phyloP scores from a whole-genome alignment of 2,113 vertebrate species.

The Chauna torquata region DNA sequence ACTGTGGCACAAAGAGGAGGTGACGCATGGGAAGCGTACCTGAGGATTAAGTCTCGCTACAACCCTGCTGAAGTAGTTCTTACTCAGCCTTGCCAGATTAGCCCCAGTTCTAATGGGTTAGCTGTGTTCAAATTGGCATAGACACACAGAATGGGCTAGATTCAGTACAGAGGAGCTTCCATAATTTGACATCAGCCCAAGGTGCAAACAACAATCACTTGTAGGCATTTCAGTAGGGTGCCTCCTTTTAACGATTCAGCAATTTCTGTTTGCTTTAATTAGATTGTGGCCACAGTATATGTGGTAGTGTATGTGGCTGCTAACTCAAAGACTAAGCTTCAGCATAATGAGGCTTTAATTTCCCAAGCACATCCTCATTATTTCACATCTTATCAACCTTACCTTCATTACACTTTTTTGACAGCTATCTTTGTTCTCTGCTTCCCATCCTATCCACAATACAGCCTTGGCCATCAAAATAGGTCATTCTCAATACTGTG shows the following conservation, averaged over 20 bases:
- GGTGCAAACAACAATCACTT: not conserved
- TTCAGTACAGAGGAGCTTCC: not conserved
- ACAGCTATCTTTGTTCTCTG: not conserved
- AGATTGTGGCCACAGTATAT: not conserved
- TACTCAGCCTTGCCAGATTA: not conserved
- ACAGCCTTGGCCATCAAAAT: not conserved
- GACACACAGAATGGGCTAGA: not conserved
- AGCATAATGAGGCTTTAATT: constrained; percentile 1
- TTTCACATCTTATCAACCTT: not conserved
- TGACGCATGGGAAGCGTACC: accelerated
- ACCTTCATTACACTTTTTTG: not conserved
- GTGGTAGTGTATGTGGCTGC: not conserved
- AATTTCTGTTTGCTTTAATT: not conserved
- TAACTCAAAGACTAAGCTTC: not conserved
- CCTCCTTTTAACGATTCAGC: not conserved
- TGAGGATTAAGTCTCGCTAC: not conserved
- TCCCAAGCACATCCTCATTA: not conserved
- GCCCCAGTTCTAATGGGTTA: not conserved
- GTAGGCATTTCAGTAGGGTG: not conserved
- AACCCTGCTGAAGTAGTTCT: not conserved
- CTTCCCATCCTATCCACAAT: not conserved
- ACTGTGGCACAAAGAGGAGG: not conserved
- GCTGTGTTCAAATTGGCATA: not conserved
- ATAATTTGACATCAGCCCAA: not conserved
- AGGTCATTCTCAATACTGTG: not conserved